These are phyloP conservation scores for Eidolon dupreanum DNA, from an alignment of 2,797 vertebrate species.

Conservation along the genomic window DNA sequence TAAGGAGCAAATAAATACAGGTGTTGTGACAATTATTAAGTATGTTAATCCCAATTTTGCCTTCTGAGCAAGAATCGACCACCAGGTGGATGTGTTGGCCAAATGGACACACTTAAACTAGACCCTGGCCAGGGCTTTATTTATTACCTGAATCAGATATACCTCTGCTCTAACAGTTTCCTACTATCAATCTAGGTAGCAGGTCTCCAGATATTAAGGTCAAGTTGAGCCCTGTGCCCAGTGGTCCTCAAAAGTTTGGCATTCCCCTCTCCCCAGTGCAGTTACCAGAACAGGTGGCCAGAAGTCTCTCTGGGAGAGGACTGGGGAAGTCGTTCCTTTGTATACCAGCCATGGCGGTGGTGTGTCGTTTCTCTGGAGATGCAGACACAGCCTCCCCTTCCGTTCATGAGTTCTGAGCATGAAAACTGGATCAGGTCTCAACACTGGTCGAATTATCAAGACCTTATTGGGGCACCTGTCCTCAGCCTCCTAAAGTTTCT, in stretches of 20 bases:
- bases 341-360: not conserved
- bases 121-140: not conserved
- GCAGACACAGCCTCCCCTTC: not conserved
- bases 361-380: not conserved
- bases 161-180: not conserved
- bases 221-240: not conserved
- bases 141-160: not conserved
- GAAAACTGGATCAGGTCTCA: not conserved
- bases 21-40: not conserved
- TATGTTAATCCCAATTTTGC: not conserved
- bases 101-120: not conserved
- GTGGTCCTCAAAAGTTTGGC: not conserved
- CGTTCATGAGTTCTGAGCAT: not conserved
- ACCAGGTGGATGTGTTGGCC: not conserved
- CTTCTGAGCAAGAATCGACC: not conserved
- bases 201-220: not conserved
- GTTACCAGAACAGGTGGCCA: not conserved
- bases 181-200: not conserved
- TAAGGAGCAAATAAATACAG: not conserved
- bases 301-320: not conserved
- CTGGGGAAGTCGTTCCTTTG: not conserved
- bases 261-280: not conserved
- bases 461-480: not conserved
- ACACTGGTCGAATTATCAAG: not conserved
- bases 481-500: not conserved